Evolutionary conservation across 2,888 invertebrate species (phyloP).

Genomic region (Tachina grossa): DNA sequence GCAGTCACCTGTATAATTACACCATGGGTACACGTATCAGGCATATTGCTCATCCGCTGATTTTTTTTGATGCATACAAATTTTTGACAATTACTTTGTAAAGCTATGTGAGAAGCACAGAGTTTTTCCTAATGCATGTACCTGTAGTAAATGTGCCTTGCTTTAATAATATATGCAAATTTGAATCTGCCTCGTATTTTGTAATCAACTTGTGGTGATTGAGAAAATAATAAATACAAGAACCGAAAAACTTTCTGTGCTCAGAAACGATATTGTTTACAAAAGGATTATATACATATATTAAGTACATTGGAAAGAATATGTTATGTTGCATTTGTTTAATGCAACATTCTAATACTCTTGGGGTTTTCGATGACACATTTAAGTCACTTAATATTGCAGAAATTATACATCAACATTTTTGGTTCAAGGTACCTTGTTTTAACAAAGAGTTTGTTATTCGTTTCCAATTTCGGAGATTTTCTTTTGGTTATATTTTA

Average conservation of each 20-base stretch:
- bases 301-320: slow-evolving; percentile 27
- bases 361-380: slow-evolving; percentile 78
- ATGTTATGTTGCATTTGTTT: slow-evolving; percentile 80
- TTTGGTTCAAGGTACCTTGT: slow-evolving; percentile 80
- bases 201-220: slow-evolving; percentile 18
- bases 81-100: too few species aligned
- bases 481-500: neutral
- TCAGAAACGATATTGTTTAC: slow-evolving; percentile 48
- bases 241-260: slow-evolving; percentile 9
- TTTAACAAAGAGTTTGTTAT: neutral
- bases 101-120: too few species aligned
- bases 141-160: too few species aligned
- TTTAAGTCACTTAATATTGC: slow-evolving; percentile 76
- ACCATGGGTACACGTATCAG: too few species aligned
- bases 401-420: slow-evolving; percentile 78
- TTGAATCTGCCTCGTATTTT: neutral
- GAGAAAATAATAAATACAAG: neutral
- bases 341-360: slow-evolving; percentile 76
- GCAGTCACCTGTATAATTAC: too few species aligned
- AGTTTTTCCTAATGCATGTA: too few species aligned
- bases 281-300: slow-evolving; percentile 21
- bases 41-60: too few species aligned
- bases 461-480: neutral
- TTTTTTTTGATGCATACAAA: too few species aligned
- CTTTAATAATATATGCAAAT: too few species aligned